Percentiles rank a stretch among this genome's conserved stretches.
phyloP scores from a whole-genome alignment of 2,113 vertebrate species.

The Apodemus speciosus region DNA sequence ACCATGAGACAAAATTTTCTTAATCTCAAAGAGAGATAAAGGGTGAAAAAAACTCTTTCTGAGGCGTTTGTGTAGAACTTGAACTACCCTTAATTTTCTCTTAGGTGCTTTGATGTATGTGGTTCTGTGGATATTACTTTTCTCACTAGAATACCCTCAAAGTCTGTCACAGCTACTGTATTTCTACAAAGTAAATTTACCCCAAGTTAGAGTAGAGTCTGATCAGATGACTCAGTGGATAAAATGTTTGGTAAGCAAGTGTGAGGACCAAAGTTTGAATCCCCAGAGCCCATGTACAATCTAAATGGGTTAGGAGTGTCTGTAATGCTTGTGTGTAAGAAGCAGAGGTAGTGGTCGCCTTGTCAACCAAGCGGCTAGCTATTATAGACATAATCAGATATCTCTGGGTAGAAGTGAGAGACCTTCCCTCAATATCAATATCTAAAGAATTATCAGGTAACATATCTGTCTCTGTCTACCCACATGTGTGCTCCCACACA shows the following conservation, averaged over 20 bases:
- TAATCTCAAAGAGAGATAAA: background rate
- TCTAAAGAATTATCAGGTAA: background rate
- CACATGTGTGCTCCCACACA: too few relatives aligned
- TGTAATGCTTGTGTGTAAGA: background rate
- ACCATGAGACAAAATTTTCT: background rate
- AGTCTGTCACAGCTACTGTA: background rate
- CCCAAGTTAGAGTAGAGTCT: background rate
- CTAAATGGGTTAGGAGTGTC: background rate
- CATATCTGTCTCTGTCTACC: background rate
- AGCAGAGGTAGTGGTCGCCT: background rate
- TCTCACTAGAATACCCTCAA: background rate
- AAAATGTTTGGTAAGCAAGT: background rate
- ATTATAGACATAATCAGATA: background rate
- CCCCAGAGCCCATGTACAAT: background rate
- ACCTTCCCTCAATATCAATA: background rate
- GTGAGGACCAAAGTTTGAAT: background rate
- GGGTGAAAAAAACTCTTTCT: background rate
- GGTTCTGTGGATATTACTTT: background rate
- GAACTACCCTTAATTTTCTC: background rate
- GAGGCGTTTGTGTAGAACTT: background rate
- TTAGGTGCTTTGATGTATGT: background rate
- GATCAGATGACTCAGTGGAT: background rate
- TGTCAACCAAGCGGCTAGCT: background rate
- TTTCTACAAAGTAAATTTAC: background rate
- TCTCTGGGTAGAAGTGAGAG: background rate